phyloP scores from a whole-genome alignment of 2,797 vertebrate genomes.

The Mormyrops attenuatus region DNA sequence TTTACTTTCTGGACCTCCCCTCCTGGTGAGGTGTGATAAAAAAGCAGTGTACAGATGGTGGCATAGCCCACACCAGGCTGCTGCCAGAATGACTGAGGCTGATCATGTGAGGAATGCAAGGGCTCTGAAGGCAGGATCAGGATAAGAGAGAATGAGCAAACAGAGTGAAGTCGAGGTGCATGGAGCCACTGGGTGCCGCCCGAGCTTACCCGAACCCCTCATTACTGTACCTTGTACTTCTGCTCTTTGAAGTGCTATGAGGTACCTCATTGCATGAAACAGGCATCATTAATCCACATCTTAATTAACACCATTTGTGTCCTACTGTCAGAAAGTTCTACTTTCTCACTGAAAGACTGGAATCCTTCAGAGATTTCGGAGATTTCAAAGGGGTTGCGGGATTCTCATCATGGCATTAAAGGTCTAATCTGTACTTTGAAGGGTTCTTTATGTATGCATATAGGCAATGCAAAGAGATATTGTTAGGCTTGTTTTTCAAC shows the following conservation, averaged over 20 bases:
- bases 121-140: not conserved
- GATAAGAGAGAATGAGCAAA: not conserved
- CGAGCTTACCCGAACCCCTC: not conserved
- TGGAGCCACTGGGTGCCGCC: not conserved
- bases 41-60: not conserved
- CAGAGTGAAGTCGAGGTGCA: not conserved
- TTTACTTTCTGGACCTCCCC: not conserved
- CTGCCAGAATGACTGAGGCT: not conserved
- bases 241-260: not conserved
- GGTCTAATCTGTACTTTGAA: constrained; percentile 5
- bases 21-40: not conserved
- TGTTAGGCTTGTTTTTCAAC: not conserved
- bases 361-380: not conserved
- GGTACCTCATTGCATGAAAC: not conserved
- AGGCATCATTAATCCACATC: not conserved
- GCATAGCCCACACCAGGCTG: not conserved
- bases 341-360: not conserved
- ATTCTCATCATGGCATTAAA: constrained; percentile 5
- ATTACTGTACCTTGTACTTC: not conserved
- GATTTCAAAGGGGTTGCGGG: not conserved
- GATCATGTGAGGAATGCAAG: not conserved
- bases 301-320: not conserved
- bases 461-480: constrained; percentile 8
- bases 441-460: not conserved
- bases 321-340: constrained; percentile 2